phyloP scores from a whole-genome alignment of 2,113 vertebrate species.

The Atrichornis clamosus region DNA sequence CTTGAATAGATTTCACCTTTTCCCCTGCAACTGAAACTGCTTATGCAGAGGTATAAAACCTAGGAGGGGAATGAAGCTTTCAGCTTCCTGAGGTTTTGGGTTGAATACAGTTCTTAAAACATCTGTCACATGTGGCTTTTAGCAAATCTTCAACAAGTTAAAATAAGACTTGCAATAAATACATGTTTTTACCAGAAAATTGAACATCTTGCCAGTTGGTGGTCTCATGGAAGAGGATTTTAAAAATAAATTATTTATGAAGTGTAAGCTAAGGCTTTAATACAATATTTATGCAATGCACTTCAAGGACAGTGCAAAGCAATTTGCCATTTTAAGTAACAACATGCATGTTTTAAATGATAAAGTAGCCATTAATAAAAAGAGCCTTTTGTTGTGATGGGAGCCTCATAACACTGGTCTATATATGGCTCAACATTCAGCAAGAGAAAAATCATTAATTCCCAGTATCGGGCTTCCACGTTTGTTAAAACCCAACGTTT shows the following conservation, averaged over 20 bases:
- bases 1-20: conserved; percentile 54
- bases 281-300: conserved; percentile 73
- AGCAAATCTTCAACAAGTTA: conserved; percentile 67
- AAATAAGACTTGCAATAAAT: conserved; percentile 67
- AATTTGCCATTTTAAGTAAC: conserved; percentile 67
- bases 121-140: conserved; percentile 63
- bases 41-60: conserved; percentile 38
- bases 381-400: background rate
- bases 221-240: conserved; percentile 55
- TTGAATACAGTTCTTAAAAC: conserved; percentile 54
- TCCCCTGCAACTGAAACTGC: conserved; percentile 24
- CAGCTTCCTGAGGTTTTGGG: conserved; percentile 33
- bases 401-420: background rate
- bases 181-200: conserved; percentile 69
- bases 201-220: conserved; percentile 60
- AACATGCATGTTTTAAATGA: conserved; percentile 46
- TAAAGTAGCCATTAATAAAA: conserved; percentile 50
- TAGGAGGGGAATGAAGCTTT: conserved; percentile 47
- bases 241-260: conserved; percentile 76
- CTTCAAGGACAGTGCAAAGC: conserved; percentile 68
- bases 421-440: background rate
- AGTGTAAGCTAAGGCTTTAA: conserved; percentile 70
- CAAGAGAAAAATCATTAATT: background rate
- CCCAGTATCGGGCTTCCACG: background rate
- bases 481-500: background rate